These are phyloP conservation scores for Aphodius sticticus DNA, from an alignment of 2,888 invertebrate genomes.

Conservation along the genomic window DNA sequence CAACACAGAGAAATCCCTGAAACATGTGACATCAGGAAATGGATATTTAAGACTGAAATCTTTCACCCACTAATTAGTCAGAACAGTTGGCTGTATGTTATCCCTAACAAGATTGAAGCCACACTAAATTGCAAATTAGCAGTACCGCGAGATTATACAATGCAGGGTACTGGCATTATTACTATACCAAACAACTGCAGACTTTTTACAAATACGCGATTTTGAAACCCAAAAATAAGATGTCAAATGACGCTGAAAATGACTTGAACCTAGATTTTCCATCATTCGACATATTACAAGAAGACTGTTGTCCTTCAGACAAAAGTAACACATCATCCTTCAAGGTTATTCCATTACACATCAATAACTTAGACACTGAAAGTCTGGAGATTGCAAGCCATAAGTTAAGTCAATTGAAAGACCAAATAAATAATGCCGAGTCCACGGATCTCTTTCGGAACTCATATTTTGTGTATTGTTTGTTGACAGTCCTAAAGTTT, in stretches of 20 bases:
- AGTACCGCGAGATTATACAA: background rate
- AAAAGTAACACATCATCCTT: background rate
- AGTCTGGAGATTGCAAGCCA: background rate
- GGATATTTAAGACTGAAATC: background rate
- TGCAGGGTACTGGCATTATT: constrained; percentile 7
- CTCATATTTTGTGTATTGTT: constrained; percentile 12
- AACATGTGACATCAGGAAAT: constrained; percentile 10
- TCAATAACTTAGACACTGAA: background rate
- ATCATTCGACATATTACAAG: background rate
- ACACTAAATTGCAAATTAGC: background rate
- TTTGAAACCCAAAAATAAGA: background rate
- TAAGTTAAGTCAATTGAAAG: background rate
- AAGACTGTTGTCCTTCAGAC: background rate
- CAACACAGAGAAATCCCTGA: background rate
- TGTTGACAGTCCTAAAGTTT: constrained; percentile 8
- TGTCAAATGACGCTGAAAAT: background rate
- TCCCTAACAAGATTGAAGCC: background rate
- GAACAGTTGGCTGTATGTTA: constrained; percentile 20
- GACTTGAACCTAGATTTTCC: background rate
- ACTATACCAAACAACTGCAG: constrained; percentile 11
- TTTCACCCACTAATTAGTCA: constrained; percentile 7
- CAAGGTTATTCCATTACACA: background rate
- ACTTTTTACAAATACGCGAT: constrained; percentile 12
- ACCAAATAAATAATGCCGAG: background rate
- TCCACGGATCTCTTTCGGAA: background rate